Percentiles rank a stretch among this genome's conserved stretches.
phyloP scores from a whole-genome alignment of 2,113 vertebrate species.

The Barbus barbus region DNA sequence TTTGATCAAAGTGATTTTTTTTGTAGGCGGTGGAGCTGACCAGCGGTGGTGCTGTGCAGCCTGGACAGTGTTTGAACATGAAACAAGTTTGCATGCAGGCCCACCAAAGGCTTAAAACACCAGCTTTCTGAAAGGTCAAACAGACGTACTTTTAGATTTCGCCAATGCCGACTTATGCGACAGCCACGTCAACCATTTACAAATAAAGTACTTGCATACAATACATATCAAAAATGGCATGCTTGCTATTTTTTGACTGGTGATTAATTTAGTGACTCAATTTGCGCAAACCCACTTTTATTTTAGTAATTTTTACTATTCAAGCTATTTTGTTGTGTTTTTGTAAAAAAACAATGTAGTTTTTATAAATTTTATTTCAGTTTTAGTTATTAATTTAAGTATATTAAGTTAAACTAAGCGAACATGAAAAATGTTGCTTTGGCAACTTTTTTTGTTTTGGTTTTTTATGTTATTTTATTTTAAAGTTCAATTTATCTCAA shows the following conservation, averaged over 20 bases:
- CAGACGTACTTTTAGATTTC: neutral
- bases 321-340: no score
- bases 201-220: neutral
- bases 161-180: neutral
- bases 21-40: conserved; percentile 69
- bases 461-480: no score
- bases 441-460: neutral
- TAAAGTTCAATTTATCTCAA: neutral
- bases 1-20: conserved; percentile 77
- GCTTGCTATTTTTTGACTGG: neutral
- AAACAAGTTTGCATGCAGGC: conserved; percentile 59
- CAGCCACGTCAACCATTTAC: neutral
- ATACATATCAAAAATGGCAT: neutral
- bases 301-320: neutral
- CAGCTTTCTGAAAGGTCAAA: conserved; percentile 22
- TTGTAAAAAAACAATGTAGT: no score
- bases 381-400: neutral
- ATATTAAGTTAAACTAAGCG: neutral
- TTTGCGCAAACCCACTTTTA: neutral
- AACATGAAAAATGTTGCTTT: neutral
- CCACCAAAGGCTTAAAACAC: conserved; percentile 41
- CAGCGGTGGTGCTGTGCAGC: conserved; percentile 70
- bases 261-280: neutral
- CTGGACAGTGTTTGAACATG: conserved; percentile 68
- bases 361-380: neutral